Evolutionary conservation across 2,113 vertebrate genomes (phyloP), one percentile per base, ranked within the genome.

Genomic region (Anseranas semipalmata): DNA sequence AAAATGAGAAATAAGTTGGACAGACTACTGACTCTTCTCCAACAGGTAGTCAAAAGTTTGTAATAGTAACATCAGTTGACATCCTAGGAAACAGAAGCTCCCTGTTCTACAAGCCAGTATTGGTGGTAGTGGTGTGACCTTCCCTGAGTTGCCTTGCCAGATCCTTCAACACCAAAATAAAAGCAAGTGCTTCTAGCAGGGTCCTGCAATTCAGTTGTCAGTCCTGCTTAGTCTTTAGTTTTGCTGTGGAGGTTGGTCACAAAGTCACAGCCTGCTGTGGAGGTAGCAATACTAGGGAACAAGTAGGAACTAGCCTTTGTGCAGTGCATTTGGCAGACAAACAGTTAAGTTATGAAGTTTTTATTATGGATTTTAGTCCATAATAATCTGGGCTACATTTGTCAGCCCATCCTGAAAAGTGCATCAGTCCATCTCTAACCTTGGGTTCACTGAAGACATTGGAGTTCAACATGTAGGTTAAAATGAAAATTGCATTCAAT

Each of bases 391-490:
- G 27, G 56, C 9, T 77, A 76, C 43, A 62, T 93, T 93, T 91
- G 53, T 85, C 90, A 95, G 18, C 13, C 18, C 43, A 39, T 43
- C 45, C 9, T 89, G 73, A 58, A 79, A 82, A 58, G 48, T 65
- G 10, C 50, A 73, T 76, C 37, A 39, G 19, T 76, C 50, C 0
- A 1, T 55, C 41, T 68, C 81, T 82, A 72, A 37, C 71, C 37
- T 11, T 84, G 65, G 15, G 28, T 80, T 80, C 65, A 52, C 15
- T 81, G 89, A 91, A 94, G 81, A 70, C 18, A 10, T 0, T 65
- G 62, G 72, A 79, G 50, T 85, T 87, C 45, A 82, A 86, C 35
- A 25, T 39, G n/a, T 55, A 90, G 52, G 73, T 68, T 95, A 78
- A 84, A 93, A 43, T 84, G 90, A 90, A 93, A 92, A 90, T 87